These are phyloP conservation scores for Phasia obesa DNA, from an alignment of 2,888 invertebrate genomes.

Conservation along the genomic window DNA sequence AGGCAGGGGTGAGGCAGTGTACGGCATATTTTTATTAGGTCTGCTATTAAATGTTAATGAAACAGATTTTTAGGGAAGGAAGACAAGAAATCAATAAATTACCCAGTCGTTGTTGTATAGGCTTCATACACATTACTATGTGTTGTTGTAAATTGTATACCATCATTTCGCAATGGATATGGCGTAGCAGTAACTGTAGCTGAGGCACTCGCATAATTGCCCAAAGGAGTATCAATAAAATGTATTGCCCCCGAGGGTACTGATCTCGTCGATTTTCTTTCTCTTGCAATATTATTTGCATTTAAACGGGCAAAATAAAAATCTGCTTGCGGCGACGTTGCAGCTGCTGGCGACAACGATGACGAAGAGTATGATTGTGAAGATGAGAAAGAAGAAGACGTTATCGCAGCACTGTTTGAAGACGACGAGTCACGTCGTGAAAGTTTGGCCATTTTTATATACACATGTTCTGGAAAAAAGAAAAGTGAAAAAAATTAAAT, in stretches of 20 bases:
- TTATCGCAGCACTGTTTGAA: constrained; percentile 74
- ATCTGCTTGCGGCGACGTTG: constrained; percentile 51
- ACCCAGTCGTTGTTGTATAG: constrained; percentile 73
- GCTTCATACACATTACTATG: constrained; percentile 65
- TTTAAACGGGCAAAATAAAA: constrained; percentile 38
- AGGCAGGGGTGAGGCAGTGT: constrained; percentile 73
- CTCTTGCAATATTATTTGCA: constrained; percentile 53
- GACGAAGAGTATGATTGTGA: constrained; percentile 36
- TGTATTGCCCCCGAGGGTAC: constrained; percentile 46
- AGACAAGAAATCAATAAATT: background rate
- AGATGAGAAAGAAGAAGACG: constrained; percentile 74
- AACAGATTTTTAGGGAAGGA: background rate
- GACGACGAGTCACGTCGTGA: constrained; percentile 82
- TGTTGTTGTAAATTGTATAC: constrained; percentile 70
- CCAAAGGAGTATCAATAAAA: constrained; percentile 68
- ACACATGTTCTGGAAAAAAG: constrained; percentile 80
- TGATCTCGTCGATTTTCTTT: constrained; percentile 57
- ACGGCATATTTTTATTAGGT: constrained; percentile 67
- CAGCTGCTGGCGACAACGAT: constrained; percentile 36
- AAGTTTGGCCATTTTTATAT: constrained; percentile 83
- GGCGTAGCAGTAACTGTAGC: constrained; percentile 67
- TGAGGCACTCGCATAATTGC: constrained; percentile 63
- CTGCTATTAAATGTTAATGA: constrained; percentile 27
- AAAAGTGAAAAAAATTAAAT: background rate
- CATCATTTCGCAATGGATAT: constrained; percentile 73